Evolutionary conservation across 2,113 vertebrate genomes (phyloP), one percentile per base, ranked within the genome.

Genomic region (Nesogale talazaci): DNA sequence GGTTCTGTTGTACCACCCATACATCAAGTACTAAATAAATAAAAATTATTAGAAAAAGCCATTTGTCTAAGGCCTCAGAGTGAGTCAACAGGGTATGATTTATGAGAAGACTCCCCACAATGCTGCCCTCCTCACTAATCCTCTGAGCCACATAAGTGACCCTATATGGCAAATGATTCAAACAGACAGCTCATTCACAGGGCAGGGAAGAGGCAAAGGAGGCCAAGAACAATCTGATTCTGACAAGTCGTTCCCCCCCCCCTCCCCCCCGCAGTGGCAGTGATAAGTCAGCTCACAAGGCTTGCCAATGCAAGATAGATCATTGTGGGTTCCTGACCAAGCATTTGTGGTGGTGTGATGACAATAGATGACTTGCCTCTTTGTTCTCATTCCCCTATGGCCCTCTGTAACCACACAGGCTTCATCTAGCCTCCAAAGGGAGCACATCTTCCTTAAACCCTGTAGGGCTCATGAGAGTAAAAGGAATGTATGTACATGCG

Each of bases 41-140:
- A 77, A 95, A 94, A 87, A 40, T 61, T 10, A 69, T 23, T 31
- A 42, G 61, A 83, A 74, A 94, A 94, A 94, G 93, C 85, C 75
- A 91, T 94, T 96, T 94, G 95, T 81, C 57, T 69, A 27, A 85
- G 74, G 84, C 85, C 69, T 95, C 94, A 83, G n/a, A 92, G 89
- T 92, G 92, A 94, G 78, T 91, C 86, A 83, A 86, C 90, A 93
- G 83, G 59, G 29, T n/a, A 19, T 56, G 15, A 12, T 75, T 63
- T 38, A 17, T 63, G 34, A 77, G 81, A 36, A 74, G 72, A 81
- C 38, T 70, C 0, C 85, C 46, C 2, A 6, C 65, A 76, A 6
- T 0, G 6, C 63, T 10, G 2, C 20, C 34, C n/a, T 76, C 6
- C 3, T 52, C 34, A 16, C 22, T 20, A 74, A 16, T n/a, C 52